A percentile compares a stretch with the other conserved stretches of the same genome.
Evolutionary conservation across 1,140 invertebrate species (phyloP).

Genomic region (Frieseomelitta varia): DNA sequence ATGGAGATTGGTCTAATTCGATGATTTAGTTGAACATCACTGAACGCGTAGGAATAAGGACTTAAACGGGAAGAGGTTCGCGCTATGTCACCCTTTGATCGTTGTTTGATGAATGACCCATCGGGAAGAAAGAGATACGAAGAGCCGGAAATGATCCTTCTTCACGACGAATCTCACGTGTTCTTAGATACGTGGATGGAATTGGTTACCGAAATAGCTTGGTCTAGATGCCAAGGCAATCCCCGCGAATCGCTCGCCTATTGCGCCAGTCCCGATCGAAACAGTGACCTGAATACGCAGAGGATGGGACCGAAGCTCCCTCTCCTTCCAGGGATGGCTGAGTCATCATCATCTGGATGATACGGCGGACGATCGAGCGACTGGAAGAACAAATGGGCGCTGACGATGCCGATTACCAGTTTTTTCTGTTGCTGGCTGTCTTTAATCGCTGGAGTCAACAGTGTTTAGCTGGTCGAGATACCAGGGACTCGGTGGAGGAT

Average conservation of each 20-base stretch:
- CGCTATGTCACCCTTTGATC: not conserved
- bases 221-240: not conserved
- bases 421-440: too few species aligned
- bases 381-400: slow-evolving; percentile 75
- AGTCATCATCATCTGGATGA: slow-evolving; percentile 77
- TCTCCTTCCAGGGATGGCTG: slow-evolving; percentile 70
- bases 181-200: not conserved
- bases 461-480: not conserved
- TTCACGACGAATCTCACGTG: not conserved
- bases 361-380: slow-evolving; percentile 72
- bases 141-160: slow-evolving; percentile 3
- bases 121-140: too few species aligned
- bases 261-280: not conserved
- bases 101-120: slow-evolving; percentile 13
- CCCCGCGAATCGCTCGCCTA: not conserved
- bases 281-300: not conserved
- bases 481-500: not conserved
- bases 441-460: not conserved
- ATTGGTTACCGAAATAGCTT: not conserved
- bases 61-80: not conserved
- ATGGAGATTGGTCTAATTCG: not conserved
- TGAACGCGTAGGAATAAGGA: not conserved
- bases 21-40: too few species aligned
- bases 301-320: not conserved
- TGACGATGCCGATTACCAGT: slow-evolving; percentile 74